These are phyloP conservation scores for Calameuta filiformis DNA, from an alignment of 2,888 invertebrate genomes.

Conservation along the genomic window DNA sequence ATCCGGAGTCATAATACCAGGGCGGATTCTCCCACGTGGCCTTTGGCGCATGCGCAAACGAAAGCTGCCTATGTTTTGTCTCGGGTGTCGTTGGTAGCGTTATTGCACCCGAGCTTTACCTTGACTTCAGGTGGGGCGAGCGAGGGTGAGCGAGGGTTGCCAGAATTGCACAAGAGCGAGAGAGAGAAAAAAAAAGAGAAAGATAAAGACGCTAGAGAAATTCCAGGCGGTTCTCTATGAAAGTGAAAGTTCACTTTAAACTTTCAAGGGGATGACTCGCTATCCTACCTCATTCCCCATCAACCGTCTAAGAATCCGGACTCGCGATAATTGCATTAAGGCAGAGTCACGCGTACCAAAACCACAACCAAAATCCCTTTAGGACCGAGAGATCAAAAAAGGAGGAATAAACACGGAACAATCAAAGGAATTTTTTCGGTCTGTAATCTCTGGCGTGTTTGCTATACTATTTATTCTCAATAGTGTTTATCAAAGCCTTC, in stretches of 20 bases:
- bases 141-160: conserved; percentile 17
- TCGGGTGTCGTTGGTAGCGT: conserved; percentile 36
- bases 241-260: conserved; percentile 62
- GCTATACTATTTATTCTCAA: neutral
- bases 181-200: conserved; percentile 15
- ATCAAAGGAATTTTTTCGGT: neutral
- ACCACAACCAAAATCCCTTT: neutral
- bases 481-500: neutral
- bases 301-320: neutral
- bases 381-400: conserved; percentile 10
- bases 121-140: conserved; percentile 50
- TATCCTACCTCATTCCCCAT: neutral
- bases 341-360: neutral
- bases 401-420: neutral
- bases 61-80: conserved; percentile 51
- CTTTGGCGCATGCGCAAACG: conserved; percentile 54
- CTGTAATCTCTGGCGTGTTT: neutral
- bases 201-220: conserved; percentile 8
- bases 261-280: conserved; percentile 54
- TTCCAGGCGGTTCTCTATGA: conserved; percentile 16
- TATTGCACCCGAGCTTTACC: conserved; percentile 58
- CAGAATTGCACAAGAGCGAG: conserved; percentile 3
- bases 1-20: conserved; percentile 14
- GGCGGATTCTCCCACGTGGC: conserved; percentile 60
- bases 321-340: conserved; percentile 32